A percentile compares a stretch with the other conserved stretches of the same genome.
Conservation (phyloP, 2,888 invertebrate genomes). For the Cyclophora punctaria region DNA sequence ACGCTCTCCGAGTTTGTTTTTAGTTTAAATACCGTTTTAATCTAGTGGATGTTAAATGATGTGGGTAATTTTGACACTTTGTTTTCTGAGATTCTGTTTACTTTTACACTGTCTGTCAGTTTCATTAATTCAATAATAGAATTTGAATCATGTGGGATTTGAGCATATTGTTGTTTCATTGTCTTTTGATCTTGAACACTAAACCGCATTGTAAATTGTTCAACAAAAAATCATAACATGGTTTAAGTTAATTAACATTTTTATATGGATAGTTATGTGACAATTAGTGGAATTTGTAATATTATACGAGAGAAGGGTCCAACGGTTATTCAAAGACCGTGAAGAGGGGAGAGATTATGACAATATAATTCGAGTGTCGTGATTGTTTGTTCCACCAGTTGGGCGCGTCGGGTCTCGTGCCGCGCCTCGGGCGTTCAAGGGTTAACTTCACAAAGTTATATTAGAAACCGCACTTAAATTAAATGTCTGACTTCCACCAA, state of each 20-base stretch:
- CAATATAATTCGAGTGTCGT: conserved; percentile 28
- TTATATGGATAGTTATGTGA: neutral
- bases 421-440: conserved; percentile 8
- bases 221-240: no score
- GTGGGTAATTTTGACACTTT: neutral
- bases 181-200: no score
- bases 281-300: conserved; percentile 10
- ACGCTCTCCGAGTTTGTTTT: conserved; percentile 13
- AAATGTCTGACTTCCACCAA: no score
- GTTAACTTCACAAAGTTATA: conserved; percentile 3
- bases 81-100: neutral
- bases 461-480: no score
- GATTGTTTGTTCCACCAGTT: conserved; percentile 24
- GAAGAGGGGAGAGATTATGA: conserved; percentile 31
- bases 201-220: no score
- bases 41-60: no score
- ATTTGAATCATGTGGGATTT: no score
- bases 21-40: conserved; percentile 1
- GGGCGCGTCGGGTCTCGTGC: conserved; percentile 6
- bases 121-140: no score
- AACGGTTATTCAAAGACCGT: conserved; percentile 32
- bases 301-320: conserved; percentile 31
- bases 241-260: no score
- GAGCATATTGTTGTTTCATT: no score
- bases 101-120: no score